Evolutionary conservation across 2,797 vertebrate species (phyloP).

Genomic region (Scleropages formosus): DNA sequence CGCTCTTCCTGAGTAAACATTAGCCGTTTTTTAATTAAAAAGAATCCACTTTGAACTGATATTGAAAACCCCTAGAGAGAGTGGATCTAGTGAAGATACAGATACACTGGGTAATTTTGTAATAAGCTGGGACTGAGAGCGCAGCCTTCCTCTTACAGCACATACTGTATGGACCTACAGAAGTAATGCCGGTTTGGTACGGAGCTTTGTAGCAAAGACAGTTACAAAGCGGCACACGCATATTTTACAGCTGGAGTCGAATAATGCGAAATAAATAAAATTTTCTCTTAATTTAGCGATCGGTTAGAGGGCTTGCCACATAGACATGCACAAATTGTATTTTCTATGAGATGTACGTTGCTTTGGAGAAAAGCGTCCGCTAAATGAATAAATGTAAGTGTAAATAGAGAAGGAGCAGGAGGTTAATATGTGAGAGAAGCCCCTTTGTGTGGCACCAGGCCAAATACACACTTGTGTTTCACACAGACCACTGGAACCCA

Average conservation of each 20-base stretch:
- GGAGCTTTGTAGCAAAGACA: slow-evolving; percentile 45
- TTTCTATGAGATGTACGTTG: no score
- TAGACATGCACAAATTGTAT: no score
- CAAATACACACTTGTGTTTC: no score
- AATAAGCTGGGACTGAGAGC: slow-evolving; percentile 51
- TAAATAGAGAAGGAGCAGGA: no score
- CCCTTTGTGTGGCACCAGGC: no score
- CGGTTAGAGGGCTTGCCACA: not conserved
- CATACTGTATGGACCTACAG: slow-evolving; percentile 57
- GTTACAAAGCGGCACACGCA: slow-evolving; percentile 12
- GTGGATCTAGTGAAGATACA: slow-evolving; percentile 43
- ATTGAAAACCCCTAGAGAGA: slow-evolving; percentile 60
- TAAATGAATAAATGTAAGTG: no score
- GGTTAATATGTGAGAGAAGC: no score
- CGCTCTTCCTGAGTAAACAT: slow-evolving; percentile 62
- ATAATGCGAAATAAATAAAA: no score
- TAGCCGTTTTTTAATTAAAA: slow-evolving; percentile 71
- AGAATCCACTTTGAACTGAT: slow-evolving; percentile 71
- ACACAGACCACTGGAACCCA: not conserved
- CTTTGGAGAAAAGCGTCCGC: no score
- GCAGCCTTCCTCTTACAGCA: slow-evolving; percentile 58
- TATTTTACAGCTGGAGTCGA: not conserved
- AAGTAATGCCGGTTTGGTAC: slow-evolving; percentile 49
- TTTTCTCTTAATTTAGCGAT: not conserved
- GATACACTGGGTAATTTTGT: slow-evolving; percentile 61